phyloP scores from a whole-genome alignment of 2,797 vertebrate species.

The Staurois parvus region DNA sequence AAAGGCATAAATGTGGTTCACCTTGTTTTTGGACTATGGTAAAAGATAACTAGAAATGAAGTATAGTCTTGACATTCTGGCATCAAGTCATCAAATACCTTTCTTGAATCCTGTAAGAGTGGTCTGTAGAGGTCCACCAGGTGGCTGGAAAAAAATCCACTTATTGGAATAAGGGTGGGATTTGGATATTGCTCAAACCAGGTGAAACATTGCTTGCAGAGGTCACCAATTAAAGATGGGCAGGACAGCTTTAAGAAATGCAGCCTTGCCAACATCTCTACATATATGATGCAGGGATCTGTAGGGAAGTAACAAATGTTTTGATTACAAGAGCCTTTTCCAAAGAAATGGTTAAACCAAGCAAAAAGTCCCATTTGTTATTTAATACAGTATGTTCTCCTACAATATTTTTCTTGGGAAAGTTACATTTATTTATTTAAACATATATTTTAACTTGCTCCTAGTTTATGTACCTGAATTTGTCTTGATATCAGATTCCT shows the following conservation, averaged over 20 bases:
- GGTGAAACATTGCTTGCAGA: slow-evolving; percentile 78
- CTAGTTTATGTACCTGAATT: no score
- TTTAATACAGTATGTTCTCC: no score
- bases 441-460: no score
- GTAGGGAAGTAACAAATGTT: slow-evolving; percentile 12
- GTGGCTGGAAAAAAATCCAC: slow-evolving; percentile 83
- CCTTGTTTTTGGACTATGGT: no score
- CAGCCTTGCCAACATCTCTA: slow-evolving; percentile 79
- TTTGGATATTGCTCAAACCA: slow-evolving; percentile 74
- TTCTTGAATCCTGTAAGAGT: slow-evolving; percentile 73
- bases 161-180: slow-evolving; percentile 77
- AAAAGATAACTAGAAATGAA: no score
- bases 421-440: no score
- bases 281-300: slow-evolving; percentile 77
- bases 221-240: slow-evolving; percentile 73
- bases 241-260: slow-evolving; percentile 68
- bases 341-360: not conserved
- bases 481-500: no score
- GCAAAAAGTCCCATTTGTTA: not conserved
- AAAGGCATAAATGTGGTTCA: no score
- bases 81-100: slow-evolving; percentile 68
- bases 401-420: no score
- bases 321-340: not conserved
- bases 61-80: no score
- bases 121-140: slow-evolving; percentile 75